These are phyloP conservation scores for Antigone vipio DNA, from an alignment of 2,113 vertebrate species.

Conservation along the genomic window DNA sequence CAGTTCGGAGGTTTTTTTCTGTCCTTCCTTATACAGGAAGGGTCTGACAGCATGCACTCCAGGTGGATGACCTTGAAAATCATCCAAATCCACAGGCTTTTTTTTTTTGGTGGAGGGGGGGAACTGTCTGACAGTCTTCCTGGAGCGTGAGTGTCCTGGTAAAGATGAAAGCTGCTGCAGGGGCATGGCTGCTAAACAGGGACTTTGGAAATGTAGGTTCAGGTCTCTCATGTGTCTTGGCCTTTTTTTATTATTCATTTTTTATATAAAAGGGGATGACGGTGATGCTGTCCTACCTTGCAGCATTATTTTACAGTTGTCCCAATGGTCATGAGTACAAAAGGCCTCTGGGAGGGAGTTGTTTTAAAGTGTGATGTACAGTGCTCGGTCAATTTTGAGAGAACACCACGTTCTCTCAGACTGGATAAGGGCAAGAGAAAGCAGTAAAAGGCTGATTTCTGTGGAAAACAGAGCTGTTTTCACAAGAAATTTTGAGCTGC, in stretches of 20 bases:
- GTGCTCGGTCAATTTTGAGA: not conserved
- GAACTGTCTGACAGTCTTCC: not conserved
- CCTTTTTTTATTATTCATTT: not conserved
- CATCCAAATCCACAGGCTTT: not conserved
- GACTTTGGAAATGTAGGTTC: not conserved
- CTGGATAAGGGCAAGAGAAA: not conserved
- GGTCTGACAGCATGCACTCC: not conserved
- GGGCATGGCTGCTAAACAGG: not conserved
- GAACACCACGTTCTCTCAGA: not conserved
- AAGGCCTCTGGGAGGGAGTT: not conserved
- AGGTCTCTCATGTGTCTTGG: not conserved
- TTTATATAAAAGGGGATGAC: not conserved
- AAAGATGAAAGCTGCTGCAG: not conserved
- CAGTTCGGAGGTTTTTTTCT: not conserved
- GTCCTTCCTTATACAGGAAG: not conserved
- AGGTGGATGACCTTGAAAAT: not conserved
- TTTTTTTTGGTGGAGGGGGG: not conserved
- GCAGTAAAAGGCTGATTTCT: not conserved
- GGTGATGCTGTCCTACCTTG: not conserved
- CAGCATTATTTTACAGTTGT: not conserved
- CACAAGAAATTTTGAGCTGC: not conserved
- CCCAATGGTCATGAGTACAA: not conserved
- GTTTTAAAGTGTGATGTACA: not conserved
- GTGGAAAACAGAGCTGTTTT: conserved; percentile 38
- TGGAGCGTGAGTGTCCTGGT: not conserved